Conservation (phyloP, 2,888 invertebrate genomes). For the Eupelmus urozonus region DNA sequence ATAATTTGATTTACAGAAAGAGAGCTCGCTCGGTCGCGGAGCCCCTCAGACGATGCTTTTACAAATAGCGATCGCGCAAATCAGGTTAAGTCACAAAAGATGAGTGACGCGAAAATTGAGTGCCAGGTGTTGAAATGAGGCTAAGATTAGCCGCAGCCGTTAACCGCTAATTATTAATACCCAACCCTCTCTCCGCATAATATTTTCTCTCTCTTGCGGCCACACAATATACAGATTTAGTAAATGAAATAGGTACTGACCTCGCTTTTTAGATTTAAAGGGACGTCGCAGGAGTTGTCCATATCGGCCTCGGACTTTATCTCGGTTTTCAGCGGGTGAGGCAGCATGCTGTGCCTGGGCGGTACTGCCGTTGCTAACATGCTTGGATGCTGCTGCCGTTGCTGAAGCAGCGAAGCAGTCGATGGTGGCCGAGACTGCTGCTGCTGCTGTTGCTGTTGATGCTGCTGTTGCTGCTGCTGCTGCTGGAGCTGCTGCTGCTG, state of each 20-base stretch:
- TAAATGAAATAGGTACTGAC: slow-evolving; percentile 70
- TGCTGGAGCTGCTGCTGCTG: slow-evolving; percentile 66
- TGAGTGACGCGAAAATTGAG: slow-evolving; percentile 54
- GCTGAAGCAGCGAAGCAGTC: slow-evolving; percentile 58
- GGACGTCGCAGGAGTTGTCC: slow-evolving; percentile 75
- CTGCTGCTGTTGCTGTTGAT: slow-evolving; percentile 54
- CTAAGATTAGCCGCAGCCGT: slow-evolving; percentile 38
- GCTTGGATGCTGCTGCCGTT: slow-evolving; percentile 65
- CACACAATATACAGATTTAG: too few relatives aligned
- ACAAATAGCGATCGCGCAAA: slow-evolving; percentile 43
- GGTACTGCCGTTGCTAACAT: slow-evolving; percentile 76
- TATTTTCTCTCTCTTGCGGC: slow-evolving; percentile 2
- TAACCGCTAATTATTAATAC: slow-evolving; percentile 44
- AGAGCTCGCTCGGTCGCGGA: too few relatives aligned
- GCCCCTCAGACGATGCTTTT: too few relatives aligned
- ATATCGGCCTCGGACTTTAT: slow-evolving; percentile 66
- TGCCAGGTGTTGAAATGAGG: slow-evolving; percentile 40
- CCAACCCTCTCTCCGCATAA: slow-evolving; percentile 9
- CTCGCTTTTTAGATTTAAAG: slow-evolving; percentile 77
- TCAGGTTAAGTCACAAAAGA: slow-evolving; percentile 54
- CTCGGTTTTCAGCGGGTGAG: slow-evolving; percentile 72
- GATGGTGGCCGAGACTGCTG: slow-evolving; percentile 55
- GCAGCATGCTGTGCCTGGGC: slow-evolving; percentile 75
- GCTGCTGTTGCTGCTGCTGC: slow-evolving; percentile 51
- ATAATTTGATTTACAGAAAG: slow-evolving; percentile 38